Evolutionary conservation across 2,888 invertebrate species (phyloP), one percentile per base, ranked within the genome.

Genomic region (Opisthograptis luteolata): DNA sequence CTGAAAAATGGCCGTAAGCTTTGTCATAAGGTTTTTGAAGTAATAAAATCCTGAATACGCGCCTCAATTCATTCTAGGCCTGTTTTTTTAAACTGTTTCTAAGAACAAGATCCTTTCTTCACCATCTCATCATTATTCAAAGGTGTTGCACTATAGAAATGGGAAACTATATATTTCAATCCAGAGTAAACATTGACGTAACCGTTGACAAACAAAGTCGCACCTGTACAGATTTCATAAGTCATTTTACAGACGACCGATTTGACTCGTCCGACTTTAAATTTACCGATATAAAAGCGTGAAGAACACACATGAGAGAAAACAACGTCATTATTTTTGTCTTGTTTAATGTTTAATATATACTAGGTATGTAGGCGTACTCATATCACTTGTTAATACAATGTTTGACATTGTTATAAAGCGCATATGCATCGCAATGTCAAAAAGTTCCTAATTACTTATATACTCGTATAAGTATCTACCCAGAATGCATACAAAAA

Each of bases 171-270:
- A 47, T 62, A 62, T 62, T 61, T 45, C 48, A 58, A 47, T 61
- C 45, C 48, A 58, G 46, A 66, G 55, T 62, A 76, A 74, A 80
- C 70, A 72, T 47, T 83, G 79, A 81, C 77, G 79, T 70, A 74
- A 76, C 51, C 56, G 64, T 65, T 55, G 50, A 62, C 62, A 81
- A 81, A 81, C 66, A 82, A 44, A 55, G 56, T 60, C 70, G 66
- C 83, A 85, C 73, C 81, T 86, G 82, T 82, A 81, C 83, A 78
- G 85, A 86, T 86, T 85, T 85, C 72, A 80, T 72, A 77, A 77
- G 79, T 79, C 76, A 73, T 74, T 77, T 71, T 58, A 71, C 70
- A 76, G 70, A 79, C 76, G 80, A 75, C 81, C 79, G 75, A 75
- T 81, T 78, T 79, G 84, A 82, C 83, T 77, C 77, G 71, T 73